These are phyloP conservation scores for Ianthella basta DNA, from an alignment of 37 sponge, comb jelly and placozoan genomes.

Conservation along the genomic window DNA sequence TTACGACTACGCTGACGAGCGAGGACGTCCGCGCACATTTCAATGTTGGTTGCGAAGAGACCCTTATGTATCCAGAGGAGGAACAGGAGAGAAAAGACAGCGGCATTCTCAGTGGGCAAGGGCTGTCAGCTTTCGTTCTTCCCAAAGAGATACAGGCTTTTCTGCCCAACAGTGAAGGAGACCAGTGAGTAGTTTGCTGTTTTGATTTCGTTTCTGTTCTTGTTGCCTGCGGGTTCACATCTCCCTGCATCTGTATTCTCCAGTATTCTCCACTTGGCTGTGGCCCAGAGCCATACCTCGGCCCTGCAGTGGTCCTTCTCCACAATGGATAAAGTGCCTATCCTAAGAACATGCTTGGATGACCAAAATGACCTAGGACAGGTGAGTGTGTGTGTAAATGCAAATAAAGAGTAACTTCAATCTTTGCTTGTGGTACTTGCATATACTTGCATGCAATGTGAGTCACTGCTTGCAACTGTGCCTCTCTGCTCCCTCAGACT, in stretches of 20 bases:
- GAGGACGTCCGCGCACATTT: too few relatives aligned
- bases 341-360: constrained; percentile 35
- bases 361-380: constrained; percentile 75
- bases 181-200: constrained; percentile 66
- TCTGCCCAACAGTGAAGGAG: constrained; percentile 74
- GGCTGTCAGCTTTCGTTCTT: neutral
- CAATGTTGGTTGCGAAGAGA: too few relatives aligned
- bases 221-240: neutral
- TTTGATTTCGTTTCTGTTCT: neutral
- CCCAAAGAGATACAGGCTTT: constrained; percentile 48
- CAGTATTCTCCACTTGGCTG: constrained; percentile 79
- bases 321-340: constrained; percentile 42
- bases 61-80: neutral
- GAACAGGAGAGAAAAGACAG: neutral
- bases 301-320: constrained; percentile 42
- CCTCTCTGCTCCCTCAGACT: constrained; percentile 45
- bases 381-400: constrained; percentile 34
- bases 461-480: neutral
- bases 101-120: neutral
- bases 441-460: neutral
- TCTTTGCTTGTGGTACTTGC: too few relatives aligned
- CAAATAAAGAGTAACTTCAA: too few relatives aligned
- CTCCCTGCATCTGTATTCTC: neutral
- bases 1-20: too few relatives aligned
- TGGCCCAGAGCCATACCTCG: constrained; percentile 52